Conservation (phyloP, 1,140 invertebrate species). For the Thalassaphorura encarpata region DNA sequence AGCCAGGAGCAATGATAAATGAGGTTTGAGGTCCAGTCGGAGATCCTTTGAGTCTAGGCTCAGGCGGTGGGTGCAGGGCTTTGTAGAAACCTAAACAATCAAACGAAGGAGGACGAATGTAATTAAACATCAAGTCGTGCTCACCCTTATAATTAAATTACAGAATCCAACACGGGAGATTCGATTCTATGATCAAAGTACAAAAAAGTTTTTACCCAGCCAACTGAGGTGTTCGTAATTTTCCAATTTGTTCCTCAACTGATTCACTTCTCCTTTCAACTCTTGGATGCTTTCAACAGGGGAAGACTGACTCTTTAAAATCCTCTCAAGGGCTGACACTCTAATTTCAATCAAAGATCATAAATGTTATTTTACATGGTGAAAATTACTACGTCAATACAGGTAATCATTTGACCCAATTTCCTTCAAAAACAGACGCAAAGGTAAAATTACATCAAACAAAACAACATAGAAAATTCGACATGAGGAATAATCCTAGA, state of each 20-base stretch:
- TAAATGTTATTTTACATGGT: too few species aligned
- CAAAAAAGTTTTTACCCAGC: too few species aligned
- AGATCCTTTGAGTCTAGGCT: conserved; percentile 33
- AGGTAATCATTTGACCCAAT: too few species aligned
- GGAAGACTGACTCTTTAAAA: conserved; percentile 25
- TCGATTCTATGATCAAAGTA: too few species aligned
- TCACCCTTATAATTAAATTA: too few species aligned
- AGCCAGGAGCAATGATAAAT: conserved; percentile 5
- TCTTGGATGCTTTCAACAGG: conserved; percentile 42
- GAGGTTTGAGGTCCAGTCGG: not conserved
- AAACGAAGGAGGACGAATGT: not conserved
- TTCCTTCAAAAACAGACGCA: too few species aligned
- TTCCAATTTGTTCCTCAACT: conserved; percentile 55
- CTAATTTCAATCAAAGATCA: conserved; percentile 38
- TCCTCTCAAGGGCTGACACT: conserved; percentile 50
- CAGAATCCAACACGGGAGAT: too few species aligned
- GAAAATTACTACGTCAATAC: too few species aligned
- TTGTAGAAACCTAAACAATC: conserved; percentile 50
- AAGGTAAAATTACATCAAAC: too few species aligned
- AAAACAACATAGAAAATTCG: too few species aligned
- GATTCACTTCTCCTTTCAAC: conserved; percentile 52
- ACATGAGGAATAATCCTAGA: too few species aligned
- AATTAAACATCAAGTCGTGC: not conserved
- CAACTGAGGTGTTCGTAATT: conserved; percentile 59
- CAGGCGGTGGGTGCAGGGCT: conserved; percentile 46